Evolutionary conservation across 1,140 invertebrate genomes (phyloP).

Genomic region (Oscheius sp.): DNA sequence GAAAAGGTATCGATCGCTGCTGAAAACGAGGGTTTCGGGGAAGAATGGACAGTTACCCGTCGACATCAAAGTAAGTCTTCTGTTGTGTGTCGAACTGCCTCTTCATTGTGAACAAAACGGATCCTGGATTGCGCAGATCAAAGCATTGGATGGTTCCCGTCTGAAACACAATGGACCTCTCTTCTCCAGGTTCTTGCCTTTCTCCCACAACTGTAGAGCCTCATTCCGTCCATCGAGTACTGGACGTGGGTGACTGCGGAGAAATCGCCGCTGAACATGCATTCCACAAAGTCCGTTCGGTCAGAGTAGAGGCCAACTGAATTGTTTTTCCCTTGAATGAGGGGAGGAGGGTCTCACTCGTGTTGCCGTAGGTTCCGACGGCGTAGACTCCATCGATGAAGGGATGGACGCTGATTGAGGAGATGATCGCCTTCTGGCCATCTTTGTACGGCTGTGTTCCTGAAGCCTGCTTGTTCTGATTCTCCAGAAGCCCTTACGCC

Average conservation of each 20-base stretch:
- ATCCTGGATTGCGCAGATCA: not conserved
- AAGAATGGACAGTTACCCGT: too few species aligned
- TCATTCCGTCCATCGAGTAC: conserved; percentile 47
- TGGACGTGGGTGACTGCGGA: conserved; percentile 35
- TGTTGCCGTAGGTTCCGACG: conserved; percentile 29
- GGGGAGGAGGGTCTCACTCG: conserved; percentile 19
- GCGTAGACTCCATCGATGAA: conserved; percentile 43
- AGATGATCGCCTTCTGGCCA: conserved; percentile 37
- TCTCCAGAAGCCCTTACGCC: conserved; percentile 24
- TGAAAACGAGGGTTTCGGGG: not conserved
- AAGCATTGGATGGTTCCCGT: not conserved
- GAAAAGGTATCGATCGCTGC: not conserved
- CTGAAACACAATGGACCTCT: too few species aligned
- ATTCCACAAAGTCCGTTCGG: conserved; percentile 39
- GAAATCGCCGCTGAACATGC: conserved; percentile 29
- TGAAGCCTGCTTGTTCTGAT: conserved; percentile 6
- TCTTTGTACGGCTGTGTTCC: not conserved
- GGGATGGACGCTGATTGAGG: conserved; percentile 42
- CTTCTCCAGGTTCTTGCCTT: too few species aligned
- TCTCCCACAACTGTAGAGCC: conserved; percentile 30
- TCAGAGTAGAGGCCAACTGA: conserved; percentile 45
- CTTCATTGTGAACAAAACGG: not conserved
- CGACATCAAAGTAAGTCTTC: not conserved
- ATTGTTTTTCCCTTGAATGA: not conserved
- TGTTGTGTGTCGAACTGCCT: not conserved